Conservation (phyloP, 2,797 vertebrate species). For the Scolopax rusticola region DNA sequence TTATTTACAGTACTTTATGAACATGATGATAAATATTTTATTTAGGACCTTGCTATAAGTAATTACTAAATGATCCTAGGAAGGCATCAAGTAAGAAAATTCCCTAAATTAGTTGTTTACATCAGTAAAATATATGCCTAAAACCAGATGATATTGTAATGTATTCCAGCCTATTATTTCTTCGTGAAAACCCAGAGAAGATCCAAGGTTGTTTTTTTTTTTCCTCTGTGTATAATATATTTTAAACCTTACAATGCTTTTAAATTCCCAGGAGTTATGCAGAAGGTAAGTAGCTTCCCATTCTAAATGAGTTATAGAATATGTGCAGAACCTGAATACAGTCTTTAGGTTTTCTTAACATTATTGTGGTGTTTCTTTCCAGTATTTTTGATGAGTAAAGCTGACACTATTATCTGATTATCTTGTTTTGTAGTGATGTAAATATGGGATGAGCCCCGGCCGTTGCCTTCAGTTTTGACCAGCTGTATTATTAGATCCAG, state of each 20-base stretch:
- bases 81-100: background rate
- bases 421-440: background rate
- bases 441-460: background rate
- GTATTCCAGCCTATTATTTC: background rate
- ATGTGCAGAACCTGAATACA: background rate
- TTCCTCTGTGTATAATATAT: background rate
- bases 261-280: background rate
- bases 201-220: background rate
- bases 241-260: background rate
- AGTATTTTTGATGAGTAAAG: background rate
- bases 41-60: background rate
- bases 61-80: background rate
- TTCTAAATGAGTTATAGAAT: background rate
- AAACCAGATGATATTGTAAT: background rate
- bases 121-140: background rate
- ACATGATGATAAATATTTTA: background rate
- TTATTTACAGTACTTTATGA: background rate
- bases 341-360: background rate
- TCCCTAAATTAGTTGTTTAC: background rate
- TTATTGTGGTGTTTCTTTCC: background rate
- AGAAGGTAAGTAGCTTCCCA: background rate
- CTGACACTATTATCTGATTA: accelerated
- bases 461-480: background rate
- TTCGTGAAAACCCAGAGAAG: background rate
- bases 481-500: background rate